Evolutionary conservation across 1,140 invertebrate species (phyloP), one percentile per base, ranked within the genome.

Genomic region (Bombus haemorrhoidalis): DNA sequence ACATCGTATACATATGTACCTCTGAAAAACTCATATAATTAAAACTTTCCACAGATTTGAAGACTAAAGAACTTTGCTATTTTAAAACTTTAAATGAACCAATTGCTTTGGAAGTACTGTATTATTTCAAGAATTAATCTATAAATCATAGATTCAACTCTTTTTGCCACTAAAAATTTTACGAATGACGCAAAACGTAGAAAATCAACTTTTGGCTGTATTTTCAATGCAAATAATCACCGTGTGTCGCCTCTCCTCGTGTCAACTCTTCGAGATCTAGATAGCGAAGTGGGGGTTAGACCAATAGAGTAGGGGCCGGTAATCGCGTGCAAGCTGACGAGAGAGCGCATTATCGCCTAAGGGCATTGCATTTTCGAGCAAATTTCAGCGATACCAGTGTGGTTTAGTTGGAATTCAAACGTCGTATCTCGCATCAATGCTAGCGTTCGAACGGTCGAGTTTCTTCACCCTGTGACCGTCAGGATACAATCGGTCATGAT

Each of bases 291-390:
- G 10, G 39, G 13, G 18, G 22, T 4, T 32, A 37, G 22, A 5
- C 4, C 28, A 41, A 32, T 18, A 15, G 41, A 32, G 1, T 37
- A 47, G 66, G 47, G 37, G 34, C 13, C 13, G 15, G 18, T 73
- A 62, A 74, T 74, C 80, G 53, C 53, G 69, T n/a, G n/a, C 22
- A 43, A 12, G n/a, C 25, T 39, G 13, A 64, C 39, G 41, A 62
- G n/a, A 62, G 22, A 73, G 15, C 71, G n/a, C 71, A 57, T 82
- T 74, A 39, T 82, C 43, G 39, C 71, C 41, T 62, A 43, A 59
- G 69, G 69, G 34, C 34, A 75, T 53, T 66, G 62, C 34, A 68
- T 83, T 77, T 83, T 62, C 39, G 39, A 18, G 66, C 28, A 74
- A 83, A 83, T 83, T 68, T 59, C 32, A 32, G 32, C 66, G 6